Conservation (phyloP, 1,140 invertebrate species). For the Myzus persicae region DNA sequence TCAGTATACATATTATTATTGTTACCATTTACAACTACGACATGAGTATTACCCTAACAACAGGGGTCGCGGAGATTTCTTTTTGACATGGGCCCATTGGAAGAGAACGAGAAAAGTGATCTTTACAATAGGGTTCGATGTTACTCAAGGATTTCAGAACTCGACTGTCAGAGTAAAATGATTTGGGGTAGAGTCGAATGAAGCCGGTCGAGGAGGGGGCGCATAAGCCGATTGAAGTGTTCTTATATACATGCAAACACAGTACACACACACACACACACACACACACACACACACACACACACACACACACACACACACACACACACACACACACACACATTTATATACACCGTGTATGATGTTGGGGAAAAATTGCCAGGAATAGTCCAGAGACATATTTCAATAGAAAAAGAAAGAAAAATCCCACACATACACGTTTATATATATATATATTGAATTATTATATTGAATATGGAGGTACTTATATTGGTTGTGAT, state of each 20-base stretch:
- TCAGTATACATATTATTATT: not conserved
- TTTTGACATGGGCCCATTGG: not conserved
- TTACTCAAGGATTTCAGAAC: slow-evolving; percentile 26
- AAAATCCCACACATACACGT: not conserved
- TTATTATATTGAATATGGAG: not conserved
- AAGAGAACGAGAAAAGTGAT: slow-evolving; percentile 22
- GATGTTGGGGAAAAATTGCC: slow-evolving; percentile 40
- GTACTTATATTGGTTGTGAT: slow-evolving; percentile 44
- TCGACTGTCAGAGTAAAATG: slow-evolving; percentile 43
- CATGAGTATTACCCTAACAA: not conserved
- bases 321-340: not conserved
- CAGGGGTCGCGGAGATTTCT: not conserved
- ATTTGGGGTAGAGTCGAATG: not conserved
- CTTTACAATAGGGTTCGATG: not conserved
- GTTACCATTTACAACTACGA: not conserved
- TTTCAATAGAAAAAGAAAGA: slow-evolving; percentile 46
- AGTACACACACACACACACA: not conserved
- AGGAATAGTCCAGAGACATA: slow-evolving; percentile 47
- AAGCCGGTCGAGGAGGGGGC: not conserved
- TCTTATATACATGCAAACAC: not conserved
- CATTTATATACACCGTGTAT: not conserved
- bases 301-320: not conserved
- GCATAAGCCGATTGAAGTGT: slow-evolving; percentile 54
- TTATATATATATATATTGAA: not conserved
- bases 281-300: not conserved